These are phyloP conservation scores for Tubulanus polymorphus DNA, from an alignment of 2,888 invertebrate genomes.

Conservation along the genomic window DNA sequence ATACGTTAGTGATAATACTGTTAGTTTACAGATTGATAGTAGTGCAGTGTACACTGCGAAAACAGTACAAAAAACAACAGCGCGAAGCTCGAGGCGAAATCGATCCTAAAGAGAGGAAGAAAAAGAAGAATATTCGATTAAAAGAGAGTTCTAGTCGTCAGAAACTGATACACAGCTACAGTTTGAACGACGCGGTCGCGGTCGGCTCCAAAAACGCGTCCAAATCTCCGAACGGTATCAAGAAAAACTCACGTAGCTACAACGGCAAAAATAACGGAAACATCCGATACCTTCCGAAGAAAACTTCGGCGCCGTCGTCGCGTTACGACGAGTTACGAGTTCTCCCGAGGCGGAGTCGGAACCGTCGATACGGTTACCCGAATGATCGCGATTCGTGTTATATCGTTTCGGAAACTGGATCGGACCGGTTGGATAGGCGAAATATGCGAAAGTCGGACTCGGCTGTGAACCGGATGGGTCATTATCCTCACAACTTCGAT, in stretches of 20 bases:
- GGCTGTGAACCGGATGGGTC: too few relatives aligned
- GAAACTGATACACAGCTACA: background rate
- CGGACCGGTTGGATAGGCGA: too few relatives aligned
- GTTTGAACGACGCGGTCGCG: background rate
- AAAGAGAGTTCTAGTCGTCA: background rate
- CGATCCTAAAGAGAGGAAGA: too few relatives aligned
- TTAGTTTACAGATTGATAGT: conserved; percentile 73
- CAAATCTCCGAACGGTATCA: background rate
- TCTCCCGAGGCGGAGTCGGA: background rate
- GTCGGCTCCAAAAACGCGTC: too few relatives aligned
- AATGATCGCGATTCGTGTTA: too few relatives aligned
- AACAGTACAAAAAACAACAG: background rate
- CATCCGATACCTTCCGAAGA: background rate
- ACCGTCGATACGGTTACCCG: too few relatives aligned
- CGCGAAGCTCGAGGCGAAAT: too few relatives aligned
- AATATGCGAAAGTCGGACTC: too few relatives aligned
- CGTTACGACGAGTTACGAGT: conserved; percentile 1
- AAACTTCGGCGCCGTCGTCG: background rate
- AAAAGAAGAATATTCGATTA: background rate
- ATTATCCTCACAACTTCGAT: too few relatives aligned
- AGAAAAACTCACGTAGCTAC: too few relatives aligned
- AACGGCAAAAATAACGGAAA: too few relatives aligned
- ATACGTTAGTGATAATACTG: conserved; percentile 79
- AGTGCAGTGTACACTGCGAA: conserved; percentile 24
- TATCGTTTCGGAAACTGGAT: too few relatives aligned